Conservation (phyloP, 1,140 invertebrate species). For the Drosophila parvula region DNA sequence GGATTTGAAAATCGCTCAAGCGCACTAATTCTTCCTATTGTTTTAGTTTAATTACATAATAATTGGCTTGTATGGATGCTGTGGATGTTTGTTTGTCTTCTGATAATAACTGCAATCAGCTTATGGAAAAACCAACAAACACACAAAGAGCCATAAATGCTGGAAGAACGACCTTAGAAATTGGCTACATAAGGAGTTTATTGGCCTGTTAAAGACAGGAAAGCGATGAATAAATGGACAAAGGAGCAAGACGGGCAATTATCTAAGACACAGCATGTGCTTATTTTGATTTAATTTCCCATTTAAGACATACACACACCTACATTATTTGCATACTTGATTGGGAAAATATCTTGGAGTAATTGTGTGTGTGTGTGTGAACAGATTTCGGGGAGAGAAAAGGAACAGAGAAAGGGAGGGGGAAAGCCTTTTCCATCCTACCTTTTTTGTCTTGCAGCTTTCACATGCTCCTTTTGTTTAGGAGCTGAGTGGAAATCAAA, state of each 20-base stretch:
- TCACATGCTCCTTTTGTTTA: conserved; percentile 43
- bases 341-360: conserved; percentile 61
- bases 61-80: conserved; percentile 63
- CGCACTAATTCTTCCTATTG: conserved; percentile 68
- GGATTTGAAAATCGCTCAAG: conserved; percentile 44
- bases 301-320: conserved; percentile 56
- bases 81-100: conserved; percentile 42
- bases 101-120: conserved; percentile 70
- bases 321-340: conserved; percentile 78
- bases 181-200: conserved; percentile 62
- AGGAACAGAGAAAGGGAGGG: not conserved
- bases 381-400: not conserved
- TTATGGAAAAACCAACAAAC: conserved; percentile 54
- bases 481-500: conserved; percentile 60
- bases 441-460: conserved; percentile 35
- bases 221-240: conserved; percentile 15
- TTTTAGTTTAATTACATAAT: conserved; percentile 82
- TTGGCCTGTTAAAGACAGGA: conserved; percentile 49
- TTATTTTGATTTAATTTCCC: conserved; percentile 81
- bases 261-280: conserved; percentile 60
- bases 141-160: conserved; percentile 25
- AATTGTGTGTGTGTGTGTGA: conserved; percentile 11
- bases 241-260: conserved; percentile 60
- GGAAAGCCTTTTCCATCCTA: conserved; percentile 14
- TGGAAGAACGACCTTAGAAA: conserved; percentile 30